Conservation (phyloP, 2,113 vertebrate species). For the Alectura lathami region DNA sequence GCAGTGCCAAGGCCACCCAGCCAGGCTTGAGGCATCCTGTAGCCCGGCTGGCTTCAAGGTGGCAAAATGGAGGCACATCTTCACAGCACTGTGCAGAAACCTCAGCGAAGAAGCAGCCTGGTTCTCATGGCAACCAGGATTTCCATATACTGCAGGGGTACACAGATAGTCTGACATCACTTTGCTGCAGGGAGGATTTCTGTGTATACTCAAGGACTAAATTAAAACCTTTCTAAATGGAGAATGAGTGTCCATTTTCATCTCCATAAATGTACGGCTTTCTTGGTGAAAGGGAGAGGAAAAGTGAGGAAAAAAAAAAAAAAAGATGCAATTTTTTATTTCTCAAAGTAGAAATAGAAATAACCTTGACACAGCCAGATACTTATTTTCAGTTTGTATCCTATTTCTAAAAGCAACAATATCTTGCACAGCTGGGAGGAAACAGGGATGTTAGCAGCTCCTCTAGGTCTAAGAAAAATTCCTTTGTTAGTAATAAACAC, state of each 20-base stretch:
- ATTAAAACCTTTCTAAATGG: constrained; percentile 38
- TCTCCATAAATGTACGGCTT: neutral
- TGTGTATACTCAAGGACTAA: constrained; percentile 36
- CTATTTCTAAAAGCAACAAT: neutral
- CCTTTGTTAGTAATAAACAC: neutral
- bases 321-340: neutral
- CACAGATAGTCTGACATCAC: constrained; percentile 58
- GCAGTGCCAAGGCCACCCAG: neutral
- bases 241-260: neutral
- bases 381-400: neutral
- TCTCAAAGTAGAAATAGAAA: neutral
- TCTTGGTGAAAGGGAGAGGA: neutral
- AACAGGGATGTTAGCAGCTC: neutral
- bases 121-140: constrained; percentile 73
- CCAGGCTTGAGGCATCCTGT: neutral
- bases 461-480: neutral
- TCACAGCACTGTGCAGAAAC: neutral
- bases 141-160: constrained; percentile 63
- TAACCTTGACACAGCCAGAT: neutral
- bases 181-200: constrained; percentile 70
- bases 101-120: constrained; percentile 26
- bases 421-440: neutral
- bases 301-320: neutral
- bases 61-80: constrained; percentile 47
- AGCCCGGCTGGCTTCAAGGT: neutral